These are phyloP conservation scores for Lates calcarifer DNA, from an alignment of 2,113 vertebrate genomes.

Conservation along the genomic window DNA sequence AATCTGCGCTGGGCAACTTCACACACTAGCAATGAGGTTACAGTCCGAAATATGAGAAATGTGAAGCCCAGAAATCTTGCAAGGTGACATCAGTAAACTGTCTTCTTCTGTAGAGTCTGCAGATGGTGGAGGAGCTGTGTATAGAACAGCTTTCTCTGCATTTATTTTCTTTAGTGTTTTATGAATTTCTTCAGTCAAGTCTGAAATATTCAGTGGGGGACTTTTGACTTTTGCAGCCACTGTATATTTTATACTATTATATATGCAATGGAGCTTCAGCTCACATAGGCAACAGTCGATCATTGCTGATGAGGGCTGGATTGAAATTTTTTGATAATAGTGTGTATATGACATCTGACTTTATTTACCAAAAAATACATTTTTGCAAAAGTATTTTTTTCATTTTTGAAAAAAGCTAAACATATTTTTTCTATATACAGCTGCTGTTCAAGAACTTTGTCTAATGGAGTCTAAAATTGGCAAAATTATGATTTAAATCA, in stretches of 20 bases:
- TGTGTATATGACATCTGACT: not conserved
- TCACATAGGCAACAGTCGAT: not conserved
- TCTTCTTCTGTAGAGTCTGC: slow-evolving; percentile 10
- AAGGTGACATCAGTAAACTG: slow-evolving; percentile 34
- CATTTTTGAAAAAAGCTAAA: not conserved
- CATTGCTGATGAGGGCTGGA: not conserved
- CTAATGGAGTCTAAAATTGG: not conserved
- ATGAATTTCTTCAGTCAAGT: not conserved
- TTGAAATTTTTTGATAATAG: not conserved
- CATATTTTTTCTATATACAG: not conserved
- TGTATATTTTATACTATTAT: not conserved
- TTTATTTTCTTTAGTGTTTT: not conserved
- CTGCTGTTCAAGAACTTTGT: not conserved
- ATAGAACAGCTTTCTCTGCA: not conserved
- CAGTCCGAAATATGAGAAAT: slow-evolving; percentile 44
- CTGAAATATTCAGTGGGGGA: not conserved
- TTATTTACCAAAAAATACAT: too few species aligned
- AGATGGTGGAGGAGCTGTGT: not conserved
- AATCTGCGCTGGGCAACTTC: slow-evolving; percentile 60
- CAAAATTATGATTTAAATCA: not conserved
- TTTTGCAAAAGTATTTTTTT: not conserved
- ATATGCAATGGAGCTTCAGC: not conserved
- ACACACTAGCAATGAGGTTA: slow-evolving; percentile 46
- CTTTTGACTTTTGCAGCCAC: not conserved
- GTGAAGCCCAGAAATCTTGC: slow-evolving; percentile 28